Base-by-base conservation (phyloP, 2,888 invertebrate species). In the Aelia acuminata region DNA sequence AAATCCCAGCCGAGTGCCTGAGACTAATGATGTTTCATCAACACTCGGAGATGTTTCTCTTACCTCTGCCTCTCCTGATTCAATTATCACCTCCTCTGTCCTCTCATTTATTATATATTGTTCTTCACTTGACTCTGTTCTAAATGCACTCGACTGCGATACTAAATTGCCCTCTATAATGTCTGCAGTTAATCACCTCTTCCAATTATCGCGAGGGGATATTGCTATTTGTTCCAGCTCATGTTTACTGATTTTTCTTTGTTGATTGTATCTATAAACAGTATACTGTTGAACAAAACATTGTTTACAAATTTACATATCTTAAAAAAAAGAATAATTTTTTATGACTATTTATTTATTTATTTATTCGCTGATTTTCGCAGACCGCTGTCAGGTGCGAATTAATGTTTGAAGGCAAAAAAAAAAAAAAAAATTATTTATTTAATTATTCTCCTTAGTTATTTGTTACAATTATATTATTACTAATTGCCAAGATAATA, bases 21-120 rank as follows among this genome's bases (percentile, higher is more conserved):
- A 90, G 89, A 90, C 89, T 90, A 90, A 90, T 90, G 90, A 89
- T 90, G 89, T 89, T 90, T 90, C 90, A 90, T 90, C 89, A 89
- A 85, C 90, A 90, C 89, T 84, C 89, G n/a, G 10, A 80, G 80
- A 80, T 80, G 43, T 47, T 80, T 80, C 80, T 80, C 80, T 80
- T 87, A 50, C 53, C 53, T 47, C 57, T 11, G 43, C 7, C 50
- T 39, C 57, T 57, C 53, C 53, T 87, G 57, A 63, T 49, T 63
- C 63, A 53, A 53, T 63, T 63, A 49, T 53, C 57, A 47, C 63
- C 47, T 63, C 87, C 48, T 26, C 49, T 85, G 43, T 47, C 26
- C 20, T 49, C 49, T 39, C 53, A 22, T 47, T 80, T 47, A 39
- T 80, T 47, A 80, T 80, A 80, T 80, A 80, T 39, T 47, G 43